Conservation (phyloP, 2,888 invertebrate species). For the Bombylius major region DNA sequence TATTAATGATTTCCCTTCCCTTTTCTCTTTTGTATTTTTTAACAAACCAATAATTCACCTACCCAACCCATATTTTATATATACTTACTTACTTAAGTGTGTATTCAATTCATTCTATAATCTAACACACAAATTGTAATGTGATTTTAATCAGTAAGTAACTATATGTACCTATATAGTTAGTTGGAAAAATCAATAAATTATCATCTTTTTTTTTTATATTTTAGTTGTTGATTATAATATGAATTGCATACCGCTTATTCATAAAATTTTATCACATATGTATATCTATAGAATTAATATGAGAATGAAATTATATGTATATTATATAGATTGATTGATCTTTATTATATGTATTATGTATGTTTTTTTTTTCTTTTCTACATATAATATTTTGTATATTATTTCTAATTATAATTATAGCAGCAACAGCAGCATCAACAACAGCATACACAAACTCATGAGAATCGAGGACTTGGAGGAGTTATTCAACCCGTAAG, state of each 20-base stretch:
- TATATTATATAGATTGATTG: background rate
- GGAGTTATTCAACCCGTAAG: slow-evolving; percentile 19
- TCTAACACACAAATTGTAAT: slow-evolving; percentile 14
- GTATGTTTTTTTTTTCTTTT: background rate
- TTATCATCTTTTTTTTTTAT: slow-evolving; percentile 16
- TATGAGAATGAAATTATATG: background rate
- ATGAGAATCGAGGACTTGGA: slow-evolving; percentile 13
- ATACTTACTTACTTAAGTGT: too few species aligned
- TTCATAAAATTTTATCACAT: too few species aligned
- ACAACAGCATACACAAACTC: slow-evolving; percentile 25
- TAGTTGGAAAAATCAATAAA: slow-evolving; percentile 18
- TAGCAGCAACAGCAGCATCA: slow-evolving; percentile 39
- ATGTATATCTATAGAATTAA: too few species aligned
- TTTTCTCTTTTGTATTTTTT: too few species aligned
- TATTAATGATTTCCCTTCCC: too few species aligned
- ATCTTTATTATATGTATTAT: background rate
- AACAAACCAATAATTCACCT: too few species aligned
- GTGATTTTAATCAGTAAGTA: slow-evolving; percentile 22
- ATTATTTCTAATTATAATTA: background rate
- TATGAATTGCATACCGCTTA: background rate
- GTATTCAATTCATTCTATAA: too few species aligned
- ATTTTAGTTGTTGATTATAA: slow-evolving; percentile 5
- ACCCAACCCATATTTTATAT: too few species aligned
- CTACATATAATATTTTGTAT: background rate
- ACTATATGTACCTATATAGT: slow-evolving; percentile 17